Percentiles rank a stretch among this genome's conserved stretches.
These are phyloP conservation scores for Chaetodon trifasciatus DNA, from an alignment of 2,797 vertebrate genomes.

Conservation along the genomic window DNA sequence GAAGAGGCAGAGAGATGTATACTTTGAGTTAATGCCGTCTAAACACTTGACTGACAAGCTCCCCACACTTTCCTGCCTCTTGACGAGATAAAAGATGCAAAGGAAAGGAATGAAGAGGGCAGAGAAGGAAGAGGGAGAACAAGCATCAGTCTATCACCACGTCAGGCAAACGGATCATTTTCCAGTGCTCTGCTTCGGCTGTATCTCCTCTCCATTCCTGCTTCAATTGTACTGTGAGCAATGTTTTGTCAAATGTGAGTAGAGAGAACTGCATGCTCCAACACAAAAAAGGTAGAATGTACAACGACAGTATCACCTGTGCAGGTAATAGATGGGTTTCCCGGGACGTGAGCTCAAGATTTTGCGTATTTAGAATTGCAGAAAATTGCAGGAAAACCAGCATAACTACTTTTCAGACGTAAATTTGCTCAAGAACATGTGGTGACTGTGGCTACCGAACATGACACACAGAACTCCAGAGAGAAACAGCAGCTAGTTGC, in stretches of 20 bases:
- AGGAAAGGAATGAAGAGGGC: not conserved
- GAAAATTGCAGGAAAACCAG: not conserved
- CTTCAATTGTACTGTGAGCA: not conserved
- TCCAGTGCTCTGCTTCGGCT: not conserved
- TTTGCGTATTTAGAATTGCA: not conserved
- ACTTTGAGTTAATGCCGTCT: conserved; percentile 21
- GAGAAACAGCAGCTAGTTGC: too few species aligned
- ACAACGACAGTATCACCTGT: not conserved
- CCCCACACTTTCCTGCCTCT: conserved; percentile 6
- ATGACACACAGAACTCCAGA: too few species aligned
- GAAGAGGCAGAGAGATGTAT: conserved; percentile 23
- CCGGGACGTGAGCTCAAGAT: not conserved
- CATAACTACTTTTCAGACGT: not conserved
- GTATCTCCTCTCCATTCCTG: not conserved
- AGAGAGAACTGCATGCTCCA: not conserved
- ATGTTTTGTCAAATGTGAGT: not conserved
- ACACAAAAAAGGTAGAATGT: not conserved
- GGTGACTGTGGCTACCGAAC: too few species aligned
- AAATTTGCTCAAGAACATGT: not conserved
- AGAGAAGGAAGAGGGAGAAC: not conserved
- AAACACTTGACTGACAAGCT: conserved; percentile 19
- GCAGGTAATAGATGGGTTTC: not conserved
- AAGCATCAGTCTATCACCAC: not conserved
- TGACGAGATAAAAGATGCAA: conserved; percentile 23
- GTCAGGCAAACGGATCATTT: not conserved